Evolutionary conservation across 2,113 vertebrate species (phyloP).

Genomic region (Eretmochelys imbricata): DNA sequence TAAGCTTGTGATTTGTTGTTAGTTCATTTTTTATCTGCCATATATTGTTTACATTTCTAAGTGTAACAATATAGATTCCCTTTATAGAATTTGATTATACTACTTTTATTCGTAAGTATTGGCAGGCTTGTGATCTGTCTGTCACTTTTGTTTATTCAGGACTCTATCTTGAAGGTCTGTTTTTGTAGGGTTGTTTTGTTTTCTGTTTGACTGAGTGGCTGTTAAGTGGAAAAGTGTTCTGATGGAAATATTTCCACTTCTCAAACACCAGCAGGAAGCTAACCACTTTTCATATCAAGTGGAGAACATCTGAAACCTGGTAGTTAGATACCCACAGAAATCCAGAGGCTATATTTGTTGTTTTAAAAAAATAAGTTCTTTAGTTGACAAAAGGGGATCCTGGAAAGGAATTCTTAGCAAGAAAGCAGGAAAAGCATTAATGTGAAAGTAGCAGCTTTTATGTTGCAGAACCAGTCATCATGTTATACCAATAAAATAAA

Average conservation of each 20-base stretch:
- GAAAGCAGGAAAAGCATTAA: background rate
- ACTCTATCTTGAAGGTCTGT: background rate
- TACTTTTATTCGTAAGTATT: background rate
- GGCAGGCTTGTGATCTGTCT: background rate
- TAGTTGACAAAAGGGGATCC: conserved; percentile 6
- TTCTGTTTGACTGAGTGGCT: conserved; percentile 50
- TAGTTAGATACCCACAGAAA: conserved; percentile 18
- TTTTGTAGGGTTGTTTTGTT: conserved; percentile 31
- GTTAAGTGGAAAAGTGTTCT: conserved; percentile 35
- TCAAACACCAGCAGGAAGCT: conserved; percentile 31
- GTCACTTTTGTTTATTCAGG: conserved; percentile 40
- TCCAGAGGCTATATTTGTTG: background rate
- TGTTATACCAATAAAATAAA: no score
- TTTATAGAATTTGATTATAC: background rate
- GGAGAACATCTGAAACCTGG: conserved; percentile 29
- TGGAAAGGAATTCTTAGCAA: conserved; percentile 24
- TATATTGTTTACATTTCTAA: conserved; percentile 1
- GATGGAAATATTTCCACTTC: conserved; percentile 32
- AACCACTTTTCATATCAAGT: conserved; percentile 34
- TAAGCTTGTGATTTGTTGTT: background rate
- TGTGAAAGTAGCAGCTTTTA: conserved; percentile 20
- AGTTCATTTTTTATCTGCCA: background rate
- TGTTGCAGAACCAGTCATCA: conserved; percentile 7
- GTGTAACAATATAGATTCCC: background rate
- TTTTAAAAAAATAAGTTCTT: conserved; percentile 16